phyloP scores from a whole-genome alignment of 2,113 vertebrate genomes.

The Poeciliopsis prolifica region DNA sequence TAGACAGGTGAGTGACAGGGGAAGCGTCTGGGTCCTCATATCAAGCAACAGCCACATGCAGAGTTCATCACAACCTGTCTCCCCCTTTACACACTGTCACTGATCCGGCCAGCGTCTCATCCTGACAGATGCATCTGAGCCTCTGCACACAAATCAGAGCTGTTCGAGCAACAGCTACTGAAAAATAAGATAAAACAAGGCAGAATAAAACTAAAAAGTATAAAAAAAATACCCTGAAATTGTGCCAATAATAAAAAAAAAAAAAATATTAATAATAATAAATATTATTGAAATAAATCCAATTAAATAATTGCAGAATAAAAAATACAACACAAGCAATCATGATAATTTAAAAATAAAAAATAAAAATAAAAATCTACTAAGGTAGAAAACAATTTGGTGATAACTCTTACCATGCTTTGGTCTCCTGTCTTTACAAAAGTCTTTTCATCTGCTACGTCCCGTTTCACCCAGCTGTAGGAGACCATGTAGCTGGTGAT shows the following conservation, averaged over 20 bases:
- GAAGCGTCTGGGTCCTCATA: constrained; percentile 51
- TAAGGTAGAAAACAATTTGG: neutral
- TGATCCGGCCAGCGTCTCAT: constrained; percentile 50
- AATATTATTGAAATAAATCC: no score
- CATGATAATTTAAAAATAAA: neutral
- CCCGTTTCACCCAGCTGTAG: constrained; percentile 97
- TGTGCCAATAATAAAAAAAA: neutral
- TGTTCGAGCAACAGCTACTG: constrained; percentile 10
- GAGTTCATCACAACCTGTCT: constrained; percentile 65
- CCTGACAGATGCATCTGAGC: constrained; percentile 38
- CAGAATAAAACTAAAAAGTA: neutral
- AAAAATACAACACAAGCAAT: neutral
- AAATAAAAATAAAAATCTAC: neutral
- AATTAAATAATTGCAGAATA: no score
- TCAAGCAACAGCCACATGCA: constrained; percentile 54
- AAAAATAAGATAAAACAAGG: neutral
- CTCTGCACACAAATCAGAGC: constrained; percentile 34
- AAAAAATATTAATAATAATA: no score
- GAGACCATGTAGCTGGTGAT: constrained; percentile 96
- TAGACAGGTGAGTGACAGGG: constrained; percentile 60
- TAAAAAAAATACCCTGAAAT: neutral
- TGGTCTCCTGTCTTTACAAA: constrained; percentile 95
- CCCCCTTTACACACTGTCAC: constrained; percentile 42
- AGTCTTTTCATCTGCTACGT: constrained; percentile 92
- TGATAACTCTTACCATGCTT: constrained; percentile 85